Evolutionary conservation across 1,140 invertebrate genomes (phyloP).

Genomic region (Danaus melanippus): DNA sequence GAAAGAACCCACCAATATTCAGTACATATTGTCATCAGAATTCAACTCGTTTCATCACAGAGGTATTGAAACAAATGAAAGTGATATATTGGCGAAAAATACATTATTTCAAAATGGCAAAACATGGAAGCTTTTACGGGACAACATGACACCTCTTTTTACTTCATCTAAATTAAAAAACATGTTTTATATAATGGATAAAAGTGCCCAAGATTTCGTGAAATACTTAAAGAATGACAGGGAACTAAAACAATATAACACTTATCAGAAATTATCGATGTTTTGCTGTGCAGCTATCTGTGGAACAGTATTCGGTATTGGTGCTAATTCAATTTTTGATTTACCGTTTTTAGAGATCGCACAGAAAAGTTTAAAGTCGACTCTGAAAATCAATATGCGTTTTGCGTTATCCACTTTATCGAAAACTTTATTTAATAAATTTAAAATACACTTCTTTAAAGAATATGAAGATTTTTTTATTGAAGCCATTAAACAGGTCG

Average conservation of each 20-base stretch:
- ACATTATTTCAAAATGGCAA: slow-evolving; percentile 62
- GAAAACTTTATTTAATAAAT: slow-evolving; percentile 13
- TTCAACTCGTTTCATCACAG: slow-evolving; percentile 67
- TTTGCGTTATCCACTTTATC: slow-evolving; percentile 20
- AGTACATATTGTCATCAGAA: slow-evolving; percentile 64
- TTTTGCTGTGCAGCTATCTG: slow-evolving; percentile 31
- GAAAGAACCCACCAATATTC: slow-evolving; percentile 68
- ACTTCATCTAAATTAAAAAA: slow-evolving; percentile 1
- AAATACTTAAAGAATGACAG: background rate
- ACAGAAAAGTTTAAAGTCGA: slow-evolving; percentile 16
- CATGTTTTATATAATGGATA: slow-evolving; percentile 2
- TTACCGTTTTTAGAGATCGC: slow-evolving; percentile 35
- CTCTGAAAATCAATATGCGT: slow-evolving; percentile 19
- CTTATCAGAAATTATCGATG: slow-evolving; percentile 18
- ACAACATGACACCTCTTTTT: slow-evolving; percentile 1
- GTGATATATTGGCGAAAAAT: slow-evolving; percentile 71
- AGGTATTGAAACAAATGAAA: slow-evolving; percentile 64
- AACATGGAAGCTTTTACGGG: slow-evolving; percentile 44
- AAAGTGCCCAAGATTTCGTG: slow-evolving; percentile 1
- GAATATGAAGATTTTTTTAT: slow-evolving; percentile 34
- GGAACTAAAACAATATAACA: slow-evolving; percentile 17
- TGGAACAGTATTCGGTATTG: slow-evolving; percentile 34
- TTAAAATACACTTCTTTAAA: slow-evolving; percentile 30
- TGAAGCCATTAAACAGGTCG: slow-evolving; percentile 30
- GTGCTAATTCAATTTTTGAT: slow-evolving; percentile 28